These are phyloP conservation scores for Acronicta leporina DNA, from an alignment of 2,888 invertebrate species.

Conservation along the genomic window DNA sequence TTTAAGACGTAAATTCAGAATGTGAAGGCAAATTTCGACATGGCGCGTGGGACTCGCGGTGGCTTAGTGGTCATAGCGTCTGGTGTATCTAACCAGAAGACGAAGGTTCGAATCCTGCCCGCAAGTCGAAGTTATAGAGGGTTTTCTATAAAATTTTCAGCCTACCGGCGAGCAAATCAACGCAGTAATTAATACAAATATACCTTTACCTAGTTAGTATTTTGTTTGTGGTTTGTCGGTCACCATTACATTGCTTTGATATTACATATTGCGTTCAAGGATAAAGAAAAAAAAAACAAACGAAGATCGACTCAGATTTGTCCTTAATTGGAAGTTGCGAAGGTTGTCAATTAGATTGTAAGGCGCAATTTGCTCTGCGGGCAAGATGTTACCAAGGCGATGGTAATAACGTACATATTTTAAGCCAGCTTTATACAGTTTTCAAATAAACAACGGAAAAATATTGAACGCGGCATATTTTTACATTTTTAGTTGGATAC, in stretches of 20 bases:
- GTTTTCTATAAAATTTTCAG: too few relatives aligned
- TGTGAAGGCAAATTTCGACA: too few relatives aligned
- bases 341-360: slow-evolving; percentile 70
- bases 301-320: slow-evolving; percentile 66
- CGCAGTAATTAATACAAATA: too few relatives aligned
- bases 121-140: too few relatives aligned
- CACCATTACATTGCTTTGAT: not conserved
- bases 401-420: slow-evolving; percentile 60
- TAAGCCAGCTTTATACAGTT: slow-evolving; percentile 45
- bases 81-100: too few relatives aligned
- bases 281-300: slow-evolving; percentile 51
- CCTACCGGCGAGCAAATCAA: too few relatives aligned
- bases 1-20: too few relatives aligned
- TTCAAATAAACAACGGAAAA: slow-evolving; percentile 57
- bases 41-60: too few relatives aligned
- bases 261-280: slow-evolving; percentile 19
- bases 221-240: too few relatives aligned
- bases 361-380: slow-evolving; percentile 69
- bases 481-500: slow-evolving; percentile 23
- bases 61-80: too few relatives aligned
- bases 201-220: too few relatives aligned
- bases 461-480: slow-evolving; percentile 38
- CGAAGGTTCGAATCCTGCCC: too few relatives aligned
- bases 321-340: slow-evolving; percentile 69
- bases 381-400: slow-evolving; percentile 58